Base-by-base conservation (phyloP, 2,888 invertebrate genomes). In the Galerucella nymphaeae region DNA sequence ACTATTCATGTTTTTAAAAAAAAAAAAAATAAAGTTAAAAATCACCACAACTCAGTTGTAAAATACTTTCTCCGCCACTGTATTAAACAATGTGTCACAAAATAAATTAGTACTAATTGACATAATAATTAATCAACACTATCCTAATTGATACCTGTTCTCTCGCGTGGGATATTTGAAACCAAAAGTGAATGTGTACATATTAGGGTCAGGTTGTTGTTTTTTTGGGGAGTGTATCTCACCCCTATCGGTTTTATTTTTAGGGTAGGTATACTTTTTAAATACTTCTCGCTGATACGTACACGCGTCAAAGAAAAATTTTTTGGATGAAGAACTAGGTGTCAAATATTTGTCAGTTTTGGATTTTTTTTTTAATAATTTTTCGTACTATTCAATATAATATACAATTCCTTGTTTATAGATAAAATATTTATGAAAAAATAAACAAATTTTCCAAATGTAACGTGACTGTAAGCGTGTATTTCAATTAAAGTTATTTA, bases 141-240 rank as follows among this genome's bases (percentile, higher is more conserved):
- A 23, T n/a, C 64, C 57, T 70, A 70, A 70, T 70, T 70, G 69
- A 20, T 20, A 69, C 62, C 62, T 55, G 63, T 70, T 57, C 10
- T 55, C 53, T 70, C 57, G 70, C 70, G 70, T 70, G 70, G 63
- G 57, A 70, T 53, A 70, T 63, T 57, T 57, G 23, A 63, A 45
- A 23, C 41, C 18, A 30, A 30, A 38, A 38, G 38, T 38, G 14
- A 30, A 59, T 62, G 18, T 16, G 13, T 18, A 62, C 42, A 62
- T 18, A 62, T 23, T 30, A 30, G 59, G 59, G 30, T 61, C 41
- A 62, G 16, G 16, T 6, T 62, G 42, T 11, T 42, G 23, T 8
- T 59, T 59, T 62, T 62, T 62, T 18, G 61, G 42, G 61, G 61
- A 42, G 61, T 42, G 61, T 16, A 41, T 16, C 30, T 38, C 38